Base-by-base conservation (phyloP, 1,140 invertebrate genomes). In the Drosophila repleta region DNA sequence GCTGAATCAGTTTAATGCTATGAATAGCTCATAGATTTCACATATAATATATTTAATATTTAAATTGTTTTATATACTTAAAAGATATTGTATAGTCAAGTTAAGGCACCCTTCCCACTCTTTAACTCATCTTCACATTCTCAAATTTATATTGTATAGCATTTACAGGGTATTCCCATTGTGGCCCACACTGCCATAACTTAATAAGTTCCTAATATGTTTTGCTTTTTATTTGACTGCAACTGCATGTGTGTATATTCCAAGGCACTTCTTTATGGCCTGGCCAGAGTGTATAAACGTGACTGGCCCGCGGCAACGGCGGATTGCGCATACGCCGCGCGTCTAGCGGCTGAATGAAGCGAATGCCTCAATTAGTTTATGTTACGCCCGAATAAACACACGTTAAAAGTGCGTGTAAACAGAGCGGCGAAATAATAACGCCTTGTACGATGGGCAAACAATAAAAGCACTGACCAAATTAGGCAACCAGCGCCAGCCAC, bases 391-490 rank as follows among this genome's bases (percentile, higher is more conserved):
- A 79, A 83, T 88, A 88, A 76, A 87, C 83, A 88, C 76, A 39
- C 37, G 65, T 79, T 83, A 83, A 88, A 88, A 82, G 72, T 87
- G 82, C 83, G 83, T 87, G 83, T 75, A 85, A 87, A 82, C 82
- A 85, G 58, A 63, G 49, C 52, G 26, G 48, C 55, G 15, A 5
- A 74, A 83, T 83, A 82, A 85, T 87, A 79, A 82, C 66, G 73
- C 56, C 76, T 61, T 58, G 56, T 62, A 53, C 39, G 57, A 67
- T 46, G 74, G 67, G 61, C 58, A 74, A 74, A 74, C 70, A 85
- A 81, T 77, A 69, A 87, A 85, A 82, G 35, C 70, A 68, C 48
- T 62, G 58, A 45, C 56, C 83, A 87, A 87, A 87, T 87, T 87
- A 88, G 78, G 75, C 68, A 32, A 56, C 63, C 78, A 82, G 56